Evolutionary conservation across 2,888 invertebrate genomes (phyloP).

Genomic region (Emmelina monodactyla): DNA sequence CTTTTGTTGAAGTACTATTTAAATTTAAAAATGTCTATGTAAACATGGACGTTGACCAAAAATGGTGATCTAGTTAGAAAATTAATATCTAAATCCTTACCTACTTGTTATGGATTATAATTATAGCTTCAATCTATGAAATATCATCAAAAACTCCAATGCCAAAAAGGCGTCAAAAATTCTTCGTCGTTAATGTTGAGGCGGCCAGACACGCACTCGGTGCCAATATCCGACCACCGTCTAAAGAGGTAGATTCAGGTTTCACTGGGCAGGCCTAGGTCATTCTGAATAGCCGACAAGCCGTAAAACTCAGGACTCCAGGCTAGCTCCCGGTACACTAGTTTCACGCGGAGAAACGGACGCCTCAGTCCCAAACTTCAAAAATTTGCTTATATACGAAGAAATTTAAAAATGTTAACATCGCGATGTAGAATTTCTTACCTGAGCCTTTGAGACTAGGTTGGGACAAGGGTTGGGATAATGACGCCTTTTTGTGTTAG

Average conservation of each 20-base stretch:
- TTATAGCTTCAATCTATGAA: no score
- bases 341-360: constrained; percentile 54
- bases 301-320: constrained; percentile 23
- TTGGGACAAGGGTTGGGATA: no score
- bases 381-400: constrained; percentile 19
- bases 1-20: no score
- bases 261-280: constrained; percentile 28
- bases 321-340: constrained; percentile 41
- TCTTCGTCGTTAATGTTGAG: constrained; percentile 42
- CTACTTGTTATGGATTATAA: no score
- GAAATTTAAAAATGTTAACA: constrained; percentile 27
- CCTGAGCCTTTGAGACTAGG: constrained; percentile 36
- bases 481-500: not conserved
- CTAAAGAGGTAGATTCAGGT: constrained; percentile 45
- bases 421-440: constrained; percentile 38
- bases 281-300: constrained; percentile 13
- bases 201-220: constrained; percentile 40
- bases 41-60: no score
- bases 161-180: constrained; percentile 45
- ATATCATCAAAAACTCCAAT: not conserved
- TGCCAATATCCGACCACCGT: constrained; percentile 37
- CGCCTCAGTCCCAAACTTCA: constrained; percentile 21
- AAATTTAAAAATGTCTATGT: no score
- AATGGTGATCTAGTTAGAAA: no score
- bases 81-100: no score